phyloP scores from a whole-genome alignment of 2,888 invertebrate species.

The Saturnia pavonia region DNA sequence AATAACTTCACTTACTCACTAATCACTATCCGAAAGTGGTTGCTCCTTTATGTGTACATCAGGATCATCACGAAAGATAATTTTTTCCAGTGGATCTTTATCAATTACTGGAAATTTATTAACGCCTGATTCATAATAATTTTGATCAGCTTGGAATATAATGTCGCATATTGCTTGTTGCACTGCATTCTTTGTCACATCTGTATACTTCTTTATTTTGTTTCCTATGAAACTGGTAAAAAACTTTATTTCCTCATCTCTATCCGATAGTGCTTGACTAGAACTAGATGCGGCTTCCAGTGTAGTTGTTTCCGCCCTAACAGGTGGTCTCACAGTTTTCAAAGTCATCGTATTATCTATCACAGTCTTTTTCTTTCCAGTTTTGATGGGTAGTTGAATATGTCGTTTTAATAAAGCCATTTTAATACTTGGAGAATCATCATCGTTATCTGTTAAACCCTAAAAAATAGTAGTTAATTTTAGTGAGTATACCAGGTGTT shows the following conservation, averaged over 20 bases:
- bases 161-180: slow-evolving; percentile 51
- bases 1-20: not conserved
- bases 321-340: not conserved
- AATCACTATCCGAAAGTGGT: slow-evolving; percentile 15
- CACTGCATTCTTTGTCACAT: slow-evolving; percentile 42
- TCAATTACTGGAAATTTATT: slow-evolving; percentile 33
- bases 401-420: not conserved
- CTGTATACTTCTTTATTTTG: slow-evolving; percentile 51
- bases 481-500: not conserved
- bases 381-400: not conserved
- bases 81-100: slow-evolving; percentile 8
- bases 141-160: slow-evolving; percentile 50
- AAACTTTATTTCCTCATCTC: slow-evolving; percentile 45
- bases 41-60: not conserved
- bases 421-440: not conserved
- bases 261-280: slow-evolving; percentile 28
- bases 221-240: slow-evolving; percentile 45
- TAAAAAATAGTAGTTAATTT: not conserved
- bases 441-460: not conserved
- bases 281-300: slow-evolving; percentile 2
- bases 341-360: not conserved
- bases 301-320: slow-evolving; percentile 1
- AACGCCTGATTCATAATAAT: slow-evolving; percentile 30
- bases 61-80: not conserved
- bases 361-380: not conserved